Base-by-base conservation (phyloP, 35 echinoderm and acorn worm genomes). In the Diadema setosum region DNA sequence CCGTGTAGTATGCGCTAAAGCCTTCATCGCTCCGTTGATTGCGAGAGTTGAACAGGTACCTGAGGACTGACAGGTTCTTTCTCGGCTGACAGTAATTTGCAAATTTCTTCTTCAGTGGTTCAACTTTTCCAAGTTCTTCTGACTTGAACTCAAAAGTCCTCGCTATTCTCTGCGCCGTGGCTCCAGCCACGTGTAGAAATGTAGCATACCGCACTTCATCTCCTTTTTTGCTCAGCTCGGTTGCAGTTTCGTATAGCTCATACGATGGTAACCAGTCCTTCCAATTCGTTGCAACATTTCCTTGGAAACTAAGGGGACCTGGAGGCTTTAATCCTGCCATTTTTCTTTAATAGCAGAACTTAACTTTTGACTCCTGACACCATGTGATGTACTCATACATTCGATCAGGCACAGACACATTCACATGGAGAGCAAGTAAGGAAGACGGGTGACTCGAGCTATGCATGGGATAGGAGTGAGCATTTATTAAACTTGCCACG, bases 11-110 rank as follows among this genome's bases (percentile, higher is more conserved):
- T 23, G 87, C 31, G 1, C 80, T 74, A 30, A 93, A 63, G 11
- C 73, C 49, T 36, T 93, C 91, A 14, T 42, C 58, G 2, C 16
- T 30, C 21, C 74, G 8, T 34, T 93, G 91, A 35, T 63, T 56
- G 35, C 91, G 45, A 14, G 74, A 82, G 85, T 93, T 87, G 39
- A 93, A 93, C 26, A 82, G 60, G 32, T 88, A 93, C 8, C 91
- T 5, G 25, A 88, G 32, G 61, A 87, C 80, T 26, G 39, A 60
- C 20, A 74, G 32, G 82, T 90, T 90, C 14, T 65, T 76, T 44
- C 42, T 65, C 2, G 88, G 88, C 21, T 52, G 6, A 46, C 80
- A 65, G 48, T 85, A 86, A 6, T 42, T 41, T 73, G 39, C 81
- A 31, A 84, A 48, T 31, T 90, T 83, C 42, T n/a, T 26, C 0